Percentiles rank a stretch among this genome's conserved stretches.
phyloP scores from a whole-genome alignment of 2,113 vertebrate genomes.

The Stegastes partitus region DNA sequence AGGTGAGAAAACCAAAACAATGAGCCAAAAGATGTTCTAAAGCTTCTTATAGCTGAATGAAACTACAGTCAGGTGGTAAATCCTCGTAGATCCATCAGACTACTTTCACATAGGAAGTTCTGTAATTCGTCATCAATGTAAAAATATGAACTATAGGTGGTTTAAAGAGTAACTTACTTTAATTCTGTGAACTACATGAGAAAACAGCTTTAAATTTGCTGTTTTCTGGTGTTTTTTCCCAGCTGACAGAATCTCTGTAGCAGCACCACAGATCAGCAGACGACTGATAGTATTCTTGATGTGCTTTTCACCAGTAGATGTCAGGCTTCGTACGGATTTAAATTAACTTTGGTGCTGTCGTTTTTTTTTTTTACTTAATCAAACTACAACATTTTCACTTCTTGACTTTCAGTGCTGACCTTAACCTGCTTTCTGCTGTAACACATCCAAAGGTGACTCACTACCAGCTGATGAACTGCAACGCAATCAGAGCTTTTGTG shows the following conservation, averaged over 20 bases:
- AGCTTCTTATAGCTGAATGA: too few species aligned
- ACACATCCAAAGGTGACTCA: conserved; percentile 79
- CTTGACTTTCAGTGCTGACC: neutral
- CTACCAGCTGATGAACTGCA: conserved; percentile 89
- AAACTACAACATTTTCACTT: too few species aligned
- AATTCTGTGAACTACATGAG: neutral
- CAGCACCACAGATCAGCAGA: too few species aligned
- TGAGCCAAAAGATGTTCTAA: too few species aligned
- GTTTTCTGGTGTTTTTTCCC: neutral
- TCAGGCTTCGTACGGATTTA: neutral
- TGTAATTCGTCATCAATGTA: neutral
- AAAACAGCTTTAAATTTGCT: neutral
- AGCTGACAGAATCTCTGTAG: too few species aligned
- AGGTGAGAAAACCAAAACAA: neutral
- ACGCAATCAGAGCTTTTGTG: conserved; percentile 84
- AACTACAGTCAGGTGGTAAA: too few species aligned
- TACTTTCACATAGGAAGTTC: neutral
- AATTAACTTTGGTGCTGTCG: neutral
- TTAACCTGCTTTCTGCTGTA: neutral
- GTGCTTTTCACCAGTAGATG: conserved; percentile 18
- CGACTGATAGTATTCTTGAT: neutral
- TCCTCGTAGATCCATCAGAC: too few species aligned
- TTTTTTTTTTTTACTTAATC: too few species aligned
- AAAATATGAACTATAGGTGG: neutral
- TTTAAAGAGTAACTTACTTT: neutral